Percentiles rank a stretch among this genome's conserved stretches.
These are phyloP conservation scores for Prinia subflava DNA, from an alignment of 2,113 vertebrate genomes.

Conservation along the genomic window DNA sequence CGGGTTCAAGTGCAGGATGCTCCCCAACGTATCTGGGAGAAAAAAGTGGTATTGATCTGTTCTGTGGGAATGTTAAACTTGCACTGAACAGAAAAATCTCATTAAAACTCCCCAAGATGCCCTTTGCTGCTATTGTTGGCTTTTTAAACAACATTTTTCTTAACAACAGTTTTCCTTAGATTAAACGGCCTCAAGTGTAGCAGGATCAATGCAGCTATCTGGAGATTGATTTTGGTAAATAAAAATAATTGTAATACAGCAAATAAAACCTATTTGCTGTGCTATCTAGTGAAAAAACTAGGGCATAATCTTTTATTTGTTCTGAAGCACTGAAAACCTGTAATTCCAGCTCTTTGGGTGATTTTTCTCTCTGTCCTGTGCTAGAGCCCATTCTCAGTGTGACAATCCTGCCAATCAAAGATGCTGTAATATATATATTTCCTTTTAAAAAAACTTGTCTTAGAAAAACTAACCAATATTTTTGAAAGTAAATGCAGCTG, in stretches of 20 bases:
- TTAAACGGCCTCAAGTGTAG: slow-evolving; percentile 44
- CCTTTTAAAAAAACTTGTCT: background rate
- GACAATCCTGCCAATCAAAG: background rate
- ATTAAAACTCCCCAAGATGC: slow-evolving; percentile 52
- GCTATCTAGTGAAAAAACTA: background rate
- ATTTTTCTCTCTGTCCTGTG: background rate
- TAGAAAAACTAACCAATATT: background rate
- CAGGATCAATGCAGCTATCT: slow-evolving; percentile 53
- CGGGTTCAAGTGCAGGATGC: background rate
- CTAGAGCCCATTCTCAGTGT: background rate
- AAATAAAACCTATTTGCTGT: slow-evolving; percentile 9
- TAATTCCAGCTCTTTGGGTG: background rate
- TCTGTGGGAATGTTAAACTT: slow-evolving; percentile 52
- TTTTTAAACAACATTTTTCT: slow-evolving; percentile 46
- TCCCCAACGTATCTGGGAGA: background rate
- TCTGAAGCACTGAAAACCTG: background rate
- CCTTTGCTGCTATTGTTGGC: slow-evolving; percentile 53
- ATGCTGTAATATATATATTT: background rate
- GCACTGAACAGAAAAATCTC: slow-evolving; percentile 56
- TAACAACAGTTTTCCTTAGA: slow-evolving; percentile 37
- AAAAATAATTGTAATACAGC: slow-evolving; percentile 57
- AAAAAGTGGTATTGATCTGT: slow-evolving; percentile 60
- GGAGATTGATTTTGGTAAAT: slow-evolving; percentile 45
- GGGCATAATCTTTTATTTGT: slow-evolving; percentile 9
- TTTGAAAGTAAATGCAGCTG: background rate